phyloP scores from a whole-genome alignment of 37 sponge, comb jelly and placozoan genomes.

The Agelas oroides region DNA sequence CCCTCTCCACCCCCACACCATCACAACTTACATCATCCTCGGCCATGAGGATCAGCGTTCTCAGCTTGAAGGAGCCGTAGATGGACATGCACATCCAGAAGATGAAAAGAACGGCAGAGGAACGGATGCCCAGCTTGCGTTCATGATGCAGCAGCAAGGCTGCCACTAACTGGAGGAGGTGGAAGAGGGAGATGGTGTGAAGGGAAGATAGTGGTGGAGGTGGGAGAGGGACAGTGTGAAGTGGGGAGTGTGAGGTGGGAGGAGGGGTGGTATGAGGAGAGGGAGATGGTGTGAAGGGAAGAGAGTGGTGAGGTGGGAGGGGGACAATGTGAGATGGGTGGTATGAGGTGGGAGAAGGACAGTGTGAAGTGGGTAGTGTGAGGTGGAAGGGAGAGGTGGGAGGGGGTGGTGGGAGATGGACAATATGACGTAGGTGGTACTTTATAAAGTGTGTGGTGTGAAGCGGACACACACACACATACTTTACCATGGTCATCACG shows the following conservation, averaged over 20 bases:
- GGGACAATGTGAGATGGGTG: no score
- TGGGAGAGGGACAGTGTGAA: neutral
- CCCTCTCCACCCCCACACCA: no score
- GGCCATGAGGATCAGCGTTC: constrained; percentile 57
- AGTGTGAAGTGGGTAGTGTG: neutral
- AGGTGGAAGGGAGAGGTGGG: neutral
- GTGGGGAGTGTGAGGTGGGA: neutral
- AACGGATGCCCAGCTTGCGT: constrained; percentile 46
- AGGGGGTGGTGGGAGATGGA: no score
- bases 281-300: no score
- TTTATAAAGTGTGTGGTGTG: neutral
- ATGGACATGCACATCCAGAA: constrained; percentile 78
- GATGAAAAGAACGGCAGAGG: constrained; percentile 66
- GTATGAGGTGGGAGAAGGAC: neutral
- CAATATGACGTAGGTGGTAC: no score
- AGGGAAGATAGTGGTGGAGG: no score
- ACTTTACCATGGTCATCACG: constrained; percentile 45
- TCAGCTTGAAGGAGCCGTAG: constrained; percentile 65
- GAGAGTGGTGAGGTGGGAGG: no score
- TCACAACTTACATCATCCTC: constrained; percentile 54
- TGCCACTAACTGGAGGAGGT: constrained; percentile 40
- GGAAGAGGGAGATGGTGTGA: neutral
- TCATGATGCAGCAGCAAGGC: constrained; percentile 49
- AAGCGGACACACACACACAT: no score
- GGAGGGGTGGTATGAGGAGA: no score